A percentile compares a stretch with the other conserved stretches of the same genome.
phyloP scores from a whole-genome alignment of 2,888 invertebrate species.

The Drosophila acutilabella region DNA sequence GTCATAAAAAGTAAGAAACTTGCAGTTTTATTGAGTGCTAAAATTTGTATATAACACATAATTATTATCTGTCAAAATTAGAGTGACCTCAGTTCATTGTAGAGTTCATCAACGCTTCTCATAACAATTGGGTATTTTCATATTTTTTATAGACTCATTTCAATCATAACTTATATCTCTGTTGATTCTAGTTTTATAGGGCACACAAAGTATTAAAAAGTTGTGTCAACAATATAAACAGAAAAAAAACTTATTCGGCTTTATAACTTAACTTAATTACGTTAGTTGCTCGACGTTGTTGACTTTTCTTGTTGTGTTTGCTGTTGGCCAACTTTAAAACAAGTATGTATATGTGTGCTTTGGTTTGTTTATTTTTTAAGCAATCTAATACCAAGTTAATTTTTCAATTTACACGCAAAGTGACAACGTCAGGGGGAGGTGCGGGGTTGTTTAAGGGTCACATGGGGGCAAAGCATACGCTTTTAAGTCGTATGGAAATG shows the following conservation, averaged over 20 bases:
- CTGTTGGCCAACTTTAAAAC: slow-evolving; percentile 11
- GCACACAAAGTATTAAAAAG: background rate
- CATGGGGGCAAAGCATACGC: slow-evolving; percentile 16
- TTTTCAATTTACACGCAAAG: slow-evolving; percentile 56
- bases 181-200: background rate
- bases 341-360: background rate
- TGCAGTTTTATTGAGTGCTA: too few species aligned
- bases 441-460: background rate
- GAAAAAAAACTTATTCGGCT: slow-evolving; percentile 17
- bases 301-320: slow-evolving; percentile 8
- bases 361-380: slow-evolving; percentile 12
- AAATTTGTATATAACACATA: too few species aligned
- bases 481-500: slow-evolving; percentile 21
- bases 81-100: too few species aligned
- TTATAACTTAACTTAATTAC: slow-evolving; percentile 25
- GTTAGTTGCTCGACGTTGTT: slow-evolving; percentile 15
- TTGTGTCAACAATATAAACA: background rate
- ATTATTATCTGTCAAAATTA: too few species aligned
- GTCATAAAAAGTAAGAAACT: too few species aligned
- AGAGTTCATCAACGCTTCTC: too few species aligned
- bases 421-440: slow-evolving; percentile 6
- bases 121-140: too few species aligned
- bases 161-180: too few species aligned
- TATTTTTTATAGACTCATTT: too few species aligned
- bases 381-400: slow-evolving; percentile 49